phyloP scores from a whole-genome alignment of 2,888 invertebrate species.

The Cosmopolites sordidus region DNA sequence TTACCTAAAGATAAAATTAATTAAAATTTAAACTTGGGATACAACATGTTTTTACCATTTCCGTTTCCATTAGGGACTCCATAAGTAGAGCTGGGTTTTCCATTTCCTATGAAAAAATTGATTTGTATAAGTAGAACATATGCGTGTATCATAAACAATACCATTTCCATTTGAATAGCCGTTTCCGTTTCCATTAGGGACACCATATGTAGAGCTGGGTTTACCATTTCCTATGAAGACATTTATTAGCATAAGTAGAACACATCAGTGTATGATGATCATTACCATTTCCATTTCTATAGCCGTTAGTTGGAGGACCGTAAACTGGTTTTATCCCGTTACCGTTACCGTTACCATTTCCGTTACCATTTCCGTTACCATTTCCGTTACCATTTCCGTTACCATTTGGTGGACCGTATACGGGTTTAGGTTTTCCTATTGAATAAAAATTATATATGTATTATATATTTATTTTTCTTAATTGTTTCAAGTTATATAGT shows the following conservation, averaged over 20 bases:
- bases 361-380: constrained; percentile 31
- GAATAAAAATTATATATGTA: no score
- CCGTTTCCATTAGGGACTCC: constrained; percentile 38
- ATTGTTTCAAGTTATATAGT: no score
- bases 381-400: constrained; percentile 28
- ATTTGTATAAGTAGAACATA: constrained; percentile 17
- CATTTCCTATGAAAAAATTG: constrained; percentile 17
- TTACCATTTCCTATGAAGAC: constrained; percentile 26
- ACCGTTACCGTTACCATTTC: constrained; percentile 29
- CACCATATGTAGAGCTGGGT: constrained; percentile 41
- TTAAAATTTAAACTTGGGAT: neutral
- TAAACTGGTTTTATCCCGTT: constrained; percentile 33
- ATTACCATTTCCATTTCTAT: constrained; percentile 30
- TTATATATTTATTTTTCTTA: no score
- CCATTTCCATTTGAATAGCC: constrained; percentile 24
- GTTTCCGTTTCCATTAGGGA: constrained; percentile 34
- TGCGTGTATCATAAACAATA: constrained; percentile 31
- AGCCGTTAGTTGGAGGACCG: constrained; percentile 30
- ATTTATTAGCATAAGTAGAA: constrained; percentile 4
- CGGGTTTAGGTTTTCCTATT: constrained; percentile 30
- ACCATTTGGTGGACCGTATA: constrained; percentile 32
- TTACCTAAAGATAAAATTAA: constrained; percentile 23
- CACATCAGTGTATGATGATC: constrained; percentile 32
- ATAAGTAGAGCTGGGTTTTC: constrained; percentile 44
- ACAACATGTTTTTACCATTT: constrained; percentile 15